Conservation (phyloP, 2,888 invertebrate genomes). For the Crioceris asparagi region DNA sequence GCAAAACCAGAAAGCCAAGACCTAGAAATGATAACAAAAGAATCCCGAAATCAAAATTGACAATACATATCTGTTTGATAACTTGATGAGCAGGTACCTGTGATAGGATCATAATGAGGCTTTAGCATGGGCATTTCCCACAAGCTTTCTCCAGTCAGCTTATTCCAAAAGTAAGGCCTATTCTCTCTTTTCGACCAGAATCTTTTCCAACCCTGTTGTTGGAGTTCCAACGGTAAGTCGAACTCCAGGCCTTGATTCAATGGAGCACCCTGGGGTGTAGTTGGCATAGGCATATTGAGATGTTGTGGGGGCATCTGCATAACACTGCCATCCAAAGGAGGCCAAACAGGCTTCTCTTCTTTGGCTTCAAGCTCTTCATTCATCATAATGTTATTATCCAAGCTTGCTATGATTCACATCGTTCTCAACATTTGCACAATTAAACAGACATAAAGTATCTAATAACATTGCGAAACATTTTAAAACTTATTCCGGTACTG, state of each 20-base stretch:
- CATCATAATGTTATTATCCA: conserved; percentile 26
- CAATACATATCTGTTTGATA: no score
- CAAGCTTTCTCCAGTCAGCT: conserved; percentile 87
- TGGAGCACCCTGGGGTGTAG: conserved; percentile 50
- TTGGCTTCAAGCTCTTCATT: conserved; percentile 36
- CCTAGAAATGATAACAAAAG: no score
- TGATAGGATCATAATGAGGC: conserved; percentile 79
- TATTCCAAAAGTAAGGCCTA: conserved; percentile 94
- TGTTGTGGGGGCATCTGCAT: conserved; percentile 30
- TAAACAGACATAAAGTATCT: conserved; percentile 9
- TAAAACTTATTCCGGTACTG: conserved; percentile 6
- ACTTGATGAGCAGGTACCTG: no score
- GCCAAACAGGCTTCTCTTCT: conserved; percentile 34
- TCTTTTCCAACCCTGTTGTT: conserved; percentile 90
- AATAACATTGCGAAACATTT: conserved; percentile 11
- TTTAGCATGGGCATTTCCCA: conserved; percentile 90
- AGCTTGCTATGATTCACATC: conserved; percentile 22
- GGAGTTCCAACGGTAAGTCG: conserved; percentile 52
- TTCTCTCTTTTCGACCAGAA: conserved; percentile 95
- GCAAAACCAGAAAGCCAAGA: no score
- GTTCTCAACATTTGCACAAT: conserved; percentile 13
- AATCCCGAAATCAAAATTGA: no score
- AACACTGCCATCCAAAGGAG: conserved; percentile 30
- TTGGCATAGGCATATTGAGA: conserved; percentile 44
- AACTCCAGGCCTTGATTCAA: conserved; percentile 37